Conservation (phyloP, 2,888 invertebrate genomes). For the Desoria tigrina region DNA sequence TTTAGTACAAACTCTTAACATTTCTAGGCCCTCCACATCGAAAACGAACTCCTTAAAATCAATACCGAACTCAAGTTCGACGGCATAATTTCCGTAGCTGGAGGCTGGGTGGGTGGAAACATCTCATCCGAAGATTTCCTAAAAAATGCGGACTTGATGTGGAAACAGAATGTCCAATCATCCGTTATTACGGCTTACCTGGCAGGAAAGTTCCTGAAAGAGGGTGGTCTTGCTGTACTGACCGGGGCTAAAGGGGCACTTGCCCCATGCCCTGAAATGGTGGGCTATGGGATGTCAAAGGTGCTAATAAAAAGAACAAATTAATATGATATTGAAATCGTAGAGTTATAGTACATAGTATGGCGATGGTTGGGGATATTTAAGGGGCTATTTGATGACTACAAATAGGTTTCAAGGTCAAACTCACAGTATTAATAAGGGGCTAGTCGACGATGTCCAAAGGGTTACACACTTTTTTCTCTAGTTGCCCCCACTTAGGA, state of each 20-base stretch:
- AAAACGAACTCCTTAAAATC: too few species aligned
- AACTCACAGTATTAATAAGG: too few species aligned
- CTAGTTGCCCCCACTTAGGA: too few species aligned
- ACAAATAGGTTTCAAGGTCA: background rate
- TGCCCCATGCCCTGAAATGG: conserved; percentile 73
- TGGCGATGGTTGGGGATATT: too few species aligned
- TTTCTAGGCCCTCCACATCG: too few species aligned
- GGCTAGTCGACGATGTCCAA: too few species aligned
- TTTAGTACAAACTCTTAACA: too few species aligned
- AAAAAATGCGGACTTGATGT: conserved; percentile 90
- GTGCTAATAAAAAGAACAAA: too few species aligned
- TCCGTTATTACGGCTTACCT: conserved; percentile 84
- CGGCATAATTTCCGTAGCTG: conserved; percentile 96
- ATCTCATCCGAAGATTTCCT: conserved; percentile 79
- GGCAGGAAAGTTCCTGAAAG: conserved; percentile 79
- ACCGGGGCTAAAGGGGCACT: conserved; percentile 95
- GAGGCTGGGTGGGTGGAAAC: conserved; percentile 96
- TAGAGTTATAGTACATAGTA: too few species aligned
- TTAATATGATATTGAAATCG: background rate
- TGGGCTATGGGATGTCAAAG: conserved; percentile 74
- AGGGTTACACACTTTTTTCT: too few species aligned
- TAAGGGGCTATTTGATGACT: background rate
- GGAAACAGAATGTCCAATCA: conserved; percentile 97
- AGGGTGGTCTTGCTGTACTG: conserved; percentile 85
- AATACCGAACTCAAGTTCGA: conserved; percentile 75